These are phyloP conservation scores for Tenualosa ilisha DNA, from an alignment of 2,797 vertebrate genomes.

Conservation along the genomic window DNA sequence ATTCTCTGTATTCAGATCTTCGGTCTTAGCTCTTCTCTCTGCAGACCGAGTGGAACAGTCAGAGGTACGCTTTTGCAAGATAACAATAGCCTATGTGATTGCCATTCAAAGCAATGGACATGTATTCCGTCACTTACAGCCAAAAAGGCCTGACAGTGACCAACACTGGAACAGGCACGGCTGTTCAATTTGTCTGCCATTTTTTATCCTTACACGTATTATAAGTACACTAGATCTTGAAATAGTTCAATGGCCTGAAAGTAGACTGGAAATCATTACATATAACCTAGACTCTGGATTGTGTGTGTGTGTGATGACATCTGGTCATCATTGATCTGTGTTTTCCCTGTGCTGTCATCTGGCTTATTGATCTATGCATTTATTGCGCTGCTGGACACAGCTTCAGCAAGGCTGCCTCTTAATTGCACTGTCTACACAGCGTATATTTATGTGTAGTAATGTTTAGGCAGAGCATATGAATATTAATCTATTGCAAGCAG, in stretches of 20 bases:
- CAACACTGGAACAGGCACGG: background rate
- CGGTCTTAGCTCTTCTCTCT: constrained; percentile 66
- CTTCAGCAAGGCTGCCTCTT: background rate
- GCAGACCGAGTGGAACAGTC: constrained; percentile 49
- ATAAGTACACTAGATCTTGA: no score
- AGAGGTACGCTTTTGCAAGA: constrained; percentile 20
- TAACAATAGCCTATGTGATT: background rate
- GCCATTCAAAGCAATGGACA: constrained; percentile 5
- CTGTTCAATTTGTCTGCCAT: no score
- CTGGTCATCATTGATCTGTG: constrained; percentile 13
- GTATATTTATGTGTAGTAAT: background rate
- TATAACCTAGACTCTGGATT: background rate
- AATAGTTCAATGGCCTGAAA: background rate
- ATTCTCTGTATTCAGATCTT: constrained; percentile 17
- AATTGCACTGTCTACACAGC: background rate
- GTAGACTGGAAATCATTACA: no score
- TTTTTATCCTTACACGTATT: no score
- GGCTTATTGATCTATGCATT: constrained; percentile 13
- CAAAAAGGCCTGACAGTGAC: background rate
- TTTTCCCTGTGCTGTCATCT: constrained; percentile 20
- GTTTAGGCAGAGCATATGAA: background rate
- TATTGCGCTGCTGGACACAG: background rate
- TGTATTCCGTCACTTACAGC: background rate
- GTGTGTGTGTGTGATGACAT: background rate
- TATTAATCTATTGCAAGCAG: background rate